A percentile compares a stretch with the other conserved stretches of the same genome.
Evolutionary conservation across 2,888 invertebrate species (phyloP).

Genomic region (Pristionchus entomophagus): DNA sequence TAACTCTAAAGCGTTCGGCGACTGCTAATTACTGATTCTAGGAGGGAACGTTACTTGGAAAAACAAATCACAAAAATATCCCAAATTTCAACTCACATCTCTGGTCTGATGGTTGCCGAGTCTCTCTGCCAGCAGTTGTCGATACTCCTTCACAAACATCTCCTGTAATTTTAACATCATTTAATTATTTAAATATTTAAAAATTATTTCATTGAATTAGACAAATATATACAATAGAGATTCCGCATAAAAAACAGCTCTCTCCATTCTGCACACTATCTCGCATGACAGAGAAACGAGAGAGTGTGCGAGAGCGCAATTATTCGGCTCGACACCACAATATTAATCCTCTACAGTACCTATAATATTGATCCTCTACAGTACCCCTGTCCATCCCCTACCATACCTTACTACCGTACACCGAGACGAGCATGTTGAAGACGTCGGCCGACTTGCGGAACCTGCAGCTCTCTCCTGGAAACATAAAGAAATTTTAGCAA

Average conservation of each 20-base stretch:
- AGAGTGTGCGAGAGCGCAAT: too few species aligned
- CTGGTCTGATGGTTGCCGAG: constrained; percentile 79
- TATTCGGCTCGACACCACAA: too few species aligned
- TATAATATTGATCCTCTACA: not conserved
- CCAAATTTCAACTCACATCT: constrained; percentile 58
- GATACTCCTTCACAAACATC: constrained; percentile 96
- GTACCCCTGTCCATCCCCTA: not conserved
- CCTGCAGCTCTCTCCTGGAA: constrained; percentile 62
- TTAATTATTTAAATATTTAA: not conserved
- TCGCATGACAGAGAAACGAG: too few species aligned
- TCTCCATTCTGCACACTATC: too few species aligned
- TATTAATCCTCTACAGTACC: too few species aligned
- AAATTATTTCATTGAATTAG: not conserved
- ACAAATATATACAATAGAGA: too few species aligned
- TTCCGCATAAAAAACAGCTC: too few species aligned
- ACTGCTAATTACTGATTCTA: too few species aligned
- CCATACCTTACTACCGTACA: constrained; percentile 90
- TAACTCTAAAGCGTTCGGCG: too few species aligned
- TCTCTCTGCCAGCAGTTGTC: constrained; percentile 92
- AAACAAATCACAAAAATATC: not conserved
- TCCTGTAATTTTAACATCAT: not conserved
- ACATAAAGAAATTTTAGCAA: not conserved
- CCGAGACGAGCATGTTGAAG: constrained; percentile 97
- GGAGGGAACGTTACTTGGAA: too few species aligned
- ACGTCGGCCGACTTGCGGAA: constrained; percentile 87